These are phyloP conservation scores for Trissolcus japonicus DNA, from an alignment of 2,888 invertebrate species.

Conservation along the genomic window DNA sequence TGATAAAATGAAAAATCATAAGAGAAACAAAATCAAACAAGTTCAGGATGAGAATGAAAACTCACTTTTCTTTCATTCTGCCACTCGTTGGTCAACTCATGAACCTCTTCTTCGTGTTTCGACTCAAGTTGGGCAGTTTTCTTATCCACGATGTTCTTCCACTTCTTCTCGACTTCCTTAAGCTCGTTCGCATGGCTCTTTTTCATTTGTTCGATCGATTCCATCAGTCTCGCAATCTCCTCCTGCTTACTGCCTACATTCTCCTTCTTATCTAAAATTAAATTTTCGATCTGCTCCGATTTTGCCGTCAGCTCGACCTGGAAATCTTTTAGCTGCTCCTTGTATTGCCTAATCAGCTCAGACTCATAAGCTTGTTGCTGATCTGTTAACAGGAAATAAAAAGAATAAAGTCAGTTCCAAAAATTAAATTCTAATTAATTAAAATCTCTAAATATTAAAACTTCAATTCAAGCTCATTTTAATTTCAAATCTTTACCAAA, in stretches of 20 bases:
- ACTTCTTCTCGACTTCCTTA: constrained; percentile 70
- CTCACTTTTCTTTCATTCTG: constrained; percentile 73
- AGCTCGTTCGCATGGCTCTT: constrained; percentile 68
- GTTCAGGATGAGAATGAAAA: background rate
- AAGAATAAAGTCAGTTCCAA: background rate
- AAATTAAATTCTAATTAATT: background rate
- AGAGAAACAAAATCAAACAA: constrained; percentile 9
- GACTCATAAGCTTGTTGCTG: constrained; percentile 72
- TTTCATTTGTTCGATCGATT: constrained; percentile 63
- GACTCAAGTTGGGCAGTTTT: constrained; percentile 66
- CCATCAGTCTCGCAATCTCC: constrained; percentile 63
- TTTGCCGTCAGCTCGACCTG: constrained; percentile 71
- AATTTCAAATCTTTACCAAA: constrained; percentile 64
- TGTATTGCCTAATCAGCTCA: constrained; percentile 70
- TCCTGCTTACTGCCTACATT: constrained; percentile 62
- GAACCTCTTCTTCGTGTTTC: constrained; percentile 69
- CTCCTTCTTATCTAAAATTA: constrained; percentile 66
- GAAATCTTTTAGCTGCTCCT: constrained; percentile 71
- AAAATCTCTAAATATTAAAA: too few species aligned
- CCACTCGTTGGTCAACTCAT: constrained; percentile 74
- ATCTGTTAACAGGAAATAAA: constrained; percentile 59
- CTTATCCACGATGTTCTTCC: constrained; percentile 68
- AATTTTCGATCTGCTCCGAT: constrained; percentile 70
- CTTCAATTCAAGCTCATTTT: background rate
- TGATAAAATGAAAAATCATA: constrained; percentile 25